These are phyloP conservation scores for Gulo gulo DNA, from an alignment of 2,113 vertebrate species.

Conservation along the genomic window DNA sequence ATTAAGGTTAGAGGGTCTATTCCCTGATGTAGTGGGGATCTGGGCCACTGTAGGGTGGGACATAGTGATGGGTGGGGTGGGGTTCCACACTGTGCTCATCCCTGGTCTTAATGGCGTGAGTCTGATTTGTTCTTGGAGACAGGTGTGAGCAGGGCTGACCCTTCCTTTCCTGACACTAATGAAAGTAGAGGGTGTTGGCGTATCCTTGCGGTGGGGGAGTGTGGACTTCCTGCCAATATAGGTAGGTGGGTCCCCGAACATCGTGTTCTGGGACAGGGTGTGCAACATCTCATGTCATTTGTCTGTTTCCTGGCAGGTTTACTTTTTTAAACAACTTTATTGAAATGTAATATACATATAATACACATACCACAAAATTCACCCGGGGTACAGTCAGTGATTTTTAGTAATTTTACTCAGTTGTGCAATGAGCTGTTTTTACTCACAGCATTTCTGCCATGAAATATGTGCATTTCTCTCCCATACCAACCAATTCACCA, in stretches of 20 bases:
- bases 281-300: background rate
- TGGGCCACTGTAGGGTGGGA: background rate
- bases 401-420: background rate
- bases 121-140: background rate
- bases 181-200: rapidly evolving
- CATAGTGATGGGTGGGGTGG: background rate
- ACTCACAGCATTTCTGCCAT: background rate
- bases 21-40: rapidly evolving
- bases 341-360: background rate
- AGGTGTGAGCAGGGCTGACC: background rate
- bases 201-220: background rate
- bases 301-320: background rate
- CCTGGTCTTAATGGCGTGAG: background rate
- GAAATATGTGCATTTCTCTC: background rate
- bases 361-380: background rate
- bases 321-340: background rate
- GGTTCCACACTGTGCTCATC: background rate
- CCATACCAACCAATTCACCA: background rate
- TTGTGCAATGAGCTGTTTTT: background rate
- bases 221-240: background rate
- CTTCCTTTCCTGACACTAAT: background rate
- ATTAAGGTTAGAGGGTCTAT: background rate
- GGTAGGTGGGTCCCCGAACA: background rate
- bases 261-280: background rate
- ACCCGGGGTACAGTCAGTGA: background rate